Evolutionary conservation across 2,113 vertebrate species (phyloP), one percentile per base, ranked within the genome.

Genomic region (Sclerurus mexicanus): DNA sequence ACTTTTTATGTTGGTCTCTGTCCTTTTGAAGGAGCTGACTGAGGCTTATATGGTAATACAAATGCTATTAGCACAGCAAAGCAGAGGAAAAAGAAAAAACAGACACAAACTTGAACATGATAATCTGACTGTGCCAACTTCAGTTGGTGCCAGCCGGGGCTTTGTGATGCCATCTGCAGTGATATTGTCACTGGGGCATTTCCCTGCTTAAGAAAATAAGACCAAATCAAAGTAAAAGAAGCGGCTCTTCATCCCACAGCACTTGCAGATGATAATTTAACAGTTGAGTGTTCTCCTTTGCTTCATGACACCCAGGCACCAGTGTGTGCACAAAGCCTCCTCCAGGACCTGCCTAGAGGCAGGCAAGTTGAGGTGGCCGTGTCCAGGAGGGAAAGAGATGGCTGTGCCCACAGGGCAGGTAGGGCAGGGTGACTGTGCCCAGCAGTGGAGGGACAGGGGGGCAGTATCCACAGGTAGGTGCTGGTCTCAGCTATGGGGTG

Each of bases 91-190:
- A 88, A 74, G 69, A 79, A 87, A 68, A 94, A 87, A 75, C 69
- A 91, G 87, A 82, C 84, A 79, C 76, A 89, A 95, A 97, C 74
- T 95, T 0, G 0, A 95, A 95, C 90, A 86, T 81, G 95, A 91
- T 91, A 82, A 92, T 88, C 93, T 85, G 87, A 59, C 85, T 63
- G 76, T 89, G 91, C 95, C 95, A 95, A 49, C 91, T 92, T 92
- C 95, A 94, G 85, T 92, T 95, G 93, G 93, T 95, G 91, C 92
- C 95, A 96, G 89, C 91, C 44, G 0, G 78, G 87, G 75, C 95
- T 97, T 96, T 97, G 82, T 96, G 91, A 74, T 96, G 91, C 95
- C 96, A 97, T 96, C 95, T 97, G 96, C 89, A 88, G 73, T 0
- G 7, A 87, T 85, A 52, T 66, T 94, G 93, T 85, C 96, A 90